A percentile compares a stretch with the other conserved stretches of the same genome.
These are phyloP conservation scores for Epinephelus coioides DNA, from an alignment of 2,797 vertebrate species.

Conservation along the genomic window DNA sequence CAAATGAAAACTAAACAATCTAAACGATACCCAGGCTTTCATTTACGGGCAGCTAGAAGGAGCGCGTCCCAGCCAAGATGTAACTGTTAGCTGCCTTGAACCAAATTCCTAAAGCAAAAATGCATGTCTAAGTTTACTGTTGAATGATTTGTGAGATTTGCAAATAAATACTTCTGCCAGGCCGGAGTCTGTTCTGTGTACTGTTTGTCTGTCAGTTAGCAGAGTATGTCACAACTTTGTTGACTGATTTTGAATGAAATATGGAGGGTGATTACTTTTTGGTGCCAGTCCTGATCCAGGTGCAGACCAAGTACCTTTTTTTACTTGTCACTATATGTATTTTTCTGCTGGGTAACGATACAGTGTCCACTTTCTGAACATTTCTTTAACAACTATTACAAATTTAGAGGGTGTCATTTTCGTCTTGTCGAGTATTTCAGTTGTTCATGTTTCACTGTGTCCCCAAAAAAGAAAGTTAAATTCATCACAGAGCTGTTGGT, in stretches of 20 bases:
- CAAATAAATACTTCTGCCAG: constrained; percentile 6
- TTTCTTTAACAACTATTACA: background rate
- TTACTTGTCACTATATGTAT: too few species aligned
- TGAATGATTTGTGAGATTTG: constrained; percentile 20
- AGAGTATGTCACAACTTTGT: constrained; percentile 2
- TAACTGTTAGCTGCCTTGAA: background rate
- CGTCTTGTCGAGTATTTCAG: background rate
- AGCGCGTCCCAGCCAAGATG: background rate
- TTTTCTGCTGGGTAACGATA: background rate
- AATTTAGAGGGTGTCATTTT: background rate
- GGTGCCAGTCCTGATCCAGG: constrained; percentile 18
- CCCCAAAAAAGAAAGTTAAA: constrained; percentile 4
- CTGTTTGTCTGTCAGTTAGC: constrained; percentile 10
- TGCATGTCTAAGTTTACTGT: background rate
- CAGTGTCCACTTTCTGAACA: background rate
- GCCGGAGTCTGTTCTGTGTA: constrained; percentile 16
- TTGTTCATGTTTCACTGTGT: background rate
- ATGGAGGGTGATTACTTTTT: background rate
- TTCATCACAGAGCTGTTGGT: constrained; percentile 27
- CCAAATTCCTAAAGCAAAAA: constrained; percentile 12
- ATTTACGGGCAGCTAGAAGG: background rate
- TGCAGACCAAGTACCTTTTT: constrained; percentile 17
- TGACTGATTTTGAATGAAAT: constrained; percentile 15
- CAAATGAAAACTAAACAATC: background rate
- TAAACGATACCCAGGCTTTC: background rate